These are phyloP conservation scores for Pangasius sanitwongsei DNA, from an alignment of 2,797 vertebrate species.

Conservation along the genomic window DNA sequence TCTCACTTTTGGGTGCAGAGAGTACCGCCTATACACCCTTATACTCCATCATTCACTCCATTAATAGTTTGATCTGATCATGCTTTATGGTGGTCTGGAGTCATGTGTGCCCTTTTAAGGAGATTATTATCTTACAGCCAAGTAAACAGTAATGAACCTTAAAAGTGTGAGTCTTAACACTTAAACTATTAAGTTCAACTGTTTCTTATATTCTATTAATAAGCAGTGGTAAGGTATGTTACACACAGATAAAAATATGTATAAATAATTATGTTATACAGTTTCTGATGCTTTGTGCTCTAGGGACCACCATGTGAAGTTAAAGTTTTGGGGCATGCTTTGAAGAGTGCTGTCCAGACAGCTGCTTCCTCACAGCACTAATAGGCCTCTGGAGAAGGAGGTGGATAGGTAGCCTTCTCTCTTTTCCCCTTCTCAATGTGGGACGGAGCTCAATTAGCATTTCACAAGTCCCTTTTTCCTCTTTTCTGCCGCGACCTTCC, in stretches of 20 bases:
- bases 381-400: conserved; percentile 71
- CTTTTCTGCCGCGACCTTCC: conserved; percentile 85
- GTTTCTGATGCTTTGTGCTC: neutral
- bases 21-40: neutral
- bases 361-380: conserved; percentile 68
- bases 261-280: neutral
- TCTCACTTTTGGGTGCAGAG: neutral
- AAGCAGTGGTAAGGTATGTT: neutral
- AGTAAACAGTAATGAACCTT: neutral
- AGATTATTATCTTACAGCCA: neutral
- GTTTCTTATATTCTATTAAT: neutral
- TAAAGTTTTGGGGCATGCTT: conserved; percentile 57
- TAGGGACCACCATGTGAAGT: conserved; percentile 43
- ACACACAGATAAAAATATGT: neutral
- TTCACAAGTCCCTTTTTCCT: conserved; percentile 87
- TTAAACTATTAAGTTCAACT: neutral
- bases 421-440: conserved; percentile 80
- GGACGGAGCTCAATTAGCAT: conserved; percentile 87
- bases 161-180: neutral
- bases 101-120: neutral
- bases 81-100: neutral
- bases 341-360: conserved; percentile 66
- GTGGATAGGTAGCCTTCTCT: conserved; percentile 70
- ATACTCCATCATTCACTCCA: neutral
- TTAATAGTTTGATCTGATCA: neutral